Conservation (phyloP, 35 echinoderm and acorn worm species). For the Ophiothrix spiculata region DNA sequence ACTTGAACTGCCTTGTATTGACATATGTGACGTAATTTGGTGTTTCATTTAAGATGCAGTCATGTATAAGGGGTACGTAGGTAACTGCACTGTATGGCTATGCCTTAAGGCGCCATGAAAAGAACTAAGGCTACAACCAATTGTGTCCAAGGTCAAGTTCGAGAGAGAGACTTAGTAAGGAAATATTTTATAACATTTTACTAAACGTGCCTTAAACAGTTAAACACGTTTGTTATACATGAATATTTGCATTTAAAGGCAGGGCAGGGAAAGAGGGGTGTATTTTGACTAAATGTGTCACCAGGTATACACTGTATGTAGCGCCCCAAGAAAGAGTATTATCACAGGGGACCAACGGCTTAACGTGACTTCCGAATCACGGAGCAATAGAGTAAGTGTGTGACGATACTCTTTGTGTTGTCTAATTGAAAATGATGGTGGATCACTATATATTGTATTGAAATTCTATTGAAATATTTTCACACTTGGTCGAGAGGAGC, state of each 20-base stretch:
- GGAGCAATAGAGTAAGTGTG: no score
- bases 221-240: background rate
- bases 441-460: no score
- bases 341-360: no score
- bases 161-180: background rate
- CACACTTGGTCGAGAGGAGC: no score
- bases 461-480: no score
- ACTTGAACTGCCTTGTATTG: background rate
- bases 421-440: no score
- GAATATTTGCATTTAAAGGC: background rate
- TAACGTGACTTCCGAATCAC: no score
- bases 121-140: background rate
- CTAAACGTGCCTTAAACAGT: background rate
- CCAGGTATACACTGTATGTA: no score
- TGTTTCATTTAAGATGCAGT: background rate
- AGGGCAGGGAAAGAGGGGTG: background rate
- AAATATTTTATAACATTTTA: background rate
- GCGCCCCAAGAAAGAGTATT: no score
- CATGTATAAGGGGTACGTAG: background rate
- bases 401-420: background rate
- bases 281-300: no score
- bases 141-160: background rate
- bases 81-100: background rate
- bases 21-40: background rate
- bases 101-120: conserved; percentile 3